A percentile compares a stretch with the other conserved stretches of the same genome.
phyloP scores from a whole-genome alignment of 2,888 invertebrate species.

The Athalia circularis region DNA sequence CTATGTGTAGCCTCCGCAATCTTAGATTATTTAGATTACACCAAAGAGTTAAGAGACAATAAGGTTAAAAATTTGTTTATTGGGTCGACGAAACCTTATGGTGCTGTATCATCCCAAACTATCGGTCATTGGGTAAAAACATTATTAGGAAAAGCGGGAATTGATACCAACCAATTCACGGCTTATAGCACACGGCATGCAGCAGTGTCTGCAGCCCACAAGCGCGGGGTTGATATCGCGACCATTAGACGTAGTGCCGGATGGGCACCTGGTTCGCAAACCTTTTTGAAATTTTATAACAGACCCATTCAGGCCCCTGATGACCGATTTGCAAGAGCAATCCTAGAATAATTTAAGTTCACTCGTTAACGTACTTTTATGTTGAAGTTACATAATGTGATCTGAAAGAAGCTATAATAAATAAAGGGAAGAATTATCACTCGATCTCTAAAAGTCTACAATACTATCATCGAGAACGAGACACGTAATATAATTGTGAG shows the following conservation, averaged over 20 bases:
- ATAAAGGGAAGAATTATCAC: slow-evolving; percentile 22
- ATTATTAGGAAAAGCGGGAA: slow-evolving; percentile 49
- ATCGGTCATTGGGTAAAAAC: slow-evolving; percentile 47
- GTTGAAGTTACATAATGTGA: neutral
- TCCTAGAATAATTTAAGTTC: slow-evolving; percentile 31
- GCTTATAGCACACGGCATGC: slow-evolving; percentile 53
- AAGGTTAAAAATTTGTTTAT: slow-evolving; percentile 40
- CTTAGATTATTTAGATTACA: slow-evolving; percentile 43
- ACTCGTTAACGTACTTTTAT: neutral
- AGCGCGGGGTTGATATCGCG: slow-evolving; percentile 44
- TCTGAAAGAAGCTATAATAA: slow-evolving; percentile 22
- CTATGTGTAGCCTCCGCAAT: slow-evolving; percentile 46
- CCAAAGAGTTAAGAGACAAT: slow-evolving; percentile 41
- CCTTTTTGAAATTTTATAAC: slow-evolving; percentile 48
- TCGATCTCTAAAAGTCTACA: slow-evolving; percentile 45
- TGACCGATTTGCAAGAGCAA: slow-evolving; percentile 30
- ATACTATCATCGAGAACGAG: slow-evolving; percentile 46
- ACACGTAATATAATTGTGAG: slow-evolving; percentile 38
- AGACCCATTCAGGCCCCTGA: slow-evolving; percentile 42
- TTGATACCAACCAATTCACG: slow-evolving; percentile 50
- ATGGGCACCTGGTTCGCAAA: slow-evolving; percentile 42
- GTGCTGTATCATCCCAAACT: slow-evolving; percentile 43
- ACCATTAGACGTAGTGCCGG: slow-evolving; percentile 48
- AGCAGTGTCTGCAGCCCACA: slow-evolving; percentile 49
- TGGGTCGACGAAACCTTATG: slow-evolving; percentile 43